phyloP scores from a whole-genome alignment of 2,113 vertebrate genomes.

The Lucifuga dentata region DNA sequence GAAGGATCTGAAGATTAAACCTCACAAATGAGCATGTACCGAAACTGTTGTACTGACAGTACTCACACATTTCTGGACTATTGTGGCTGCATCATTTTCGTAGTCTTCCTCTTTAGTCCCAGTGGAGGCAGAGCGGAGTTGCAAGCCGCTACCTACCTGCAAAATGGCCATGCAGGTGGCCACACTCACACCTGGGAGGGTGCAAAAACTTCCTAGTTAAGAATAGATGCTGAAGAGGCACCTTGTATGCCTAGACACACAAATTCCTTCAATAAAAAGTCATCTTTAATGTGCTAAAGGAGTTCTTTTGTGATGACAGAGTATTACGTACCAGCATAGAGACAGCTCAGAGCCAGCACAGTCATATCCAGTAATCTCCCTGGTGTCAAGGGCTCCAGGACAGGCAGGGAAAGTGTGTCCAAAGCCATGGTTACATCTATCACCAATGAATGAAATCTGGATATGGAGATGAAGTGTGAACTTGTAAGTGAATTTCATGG shows the following conservation, averaged over 20 bases:
- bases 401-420: constrained; percentile 96
- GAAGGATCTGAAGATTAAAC: neutral
- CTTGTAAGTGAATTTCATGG: neutral
- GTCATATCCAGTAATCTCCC: constrained; percentile 95
- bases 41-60: constrained; percentile 2
- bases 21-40: neutral
- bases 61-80: constrained; percentile 99
- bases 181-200: constrained; percentile 90
- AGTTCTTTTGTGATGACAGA: too few species aligned
- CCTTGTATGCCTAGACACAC: too few species aligned
- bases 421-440: constrained; percentile 99
- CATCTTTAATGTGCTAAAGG: too few species aligned
- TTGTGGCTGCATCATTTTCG: constrained; percentile 97
- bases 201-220: neutral
- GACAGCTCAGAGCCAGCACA: constrained; percentile 96
- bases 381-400: constrained; percentile 95
- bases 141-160: constrained; percentile 93
- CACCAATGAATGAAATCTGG: constrained; percentile 96
- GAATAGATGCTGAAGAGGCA: neutral
- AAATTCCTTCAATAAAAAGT: too few species aligned
- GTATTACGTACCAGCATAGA: constrained; percentile 91
- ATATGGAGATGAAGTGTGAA: neutral
- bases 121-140: constrained; percentile 92
- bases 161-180: constrained; percentile 99
- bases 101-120: constrained; percentile 98